Evolutionary conservation across 2,113 vertebrate species (phyloP), one percentile per base, ranked within the genome.

Genomic region (Passerina amoena): DNA sequence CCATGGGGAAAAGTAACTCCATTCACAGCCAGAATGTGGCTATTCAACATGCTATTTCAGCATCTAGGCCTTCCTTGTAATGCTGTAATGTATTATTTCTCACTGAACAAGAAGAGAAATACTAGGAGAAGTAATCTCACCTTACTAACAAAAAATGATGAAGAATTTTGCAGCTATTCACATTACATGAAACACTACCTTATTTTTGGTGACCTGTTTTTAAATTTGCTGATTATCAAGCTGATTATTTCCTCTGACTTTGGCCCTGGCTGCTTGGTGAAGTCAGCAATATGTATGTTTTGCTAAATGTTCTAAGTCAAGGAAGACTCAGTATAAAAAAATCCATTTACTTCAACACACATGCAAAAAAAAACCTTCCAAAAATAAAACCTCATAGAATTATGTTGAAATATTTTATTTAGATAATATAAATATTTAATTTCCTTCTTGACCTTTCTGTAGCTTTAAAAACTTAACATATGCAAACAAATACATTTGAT

Each of bases 291-390:
- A 97, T 95, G 31, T 82, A 56, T 80, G 51, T 40, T 88, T 72
- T 68, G 37, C 44, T 93, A 87, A 92, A 20, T 83, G 16, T 84
- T 33, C 64, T 63, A 77, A 93, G 51, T 20, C 84, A 94, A 94
- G 66, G 88, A 94, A 93, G 87, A 97, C 57, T 90, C 75, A 66
- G 60, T 71, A 91, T 92, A 80, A 86, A 97, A 57, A 95, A 95
- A 92, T 89, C n/a, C 23, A 86, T 94, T 96, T 95, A 86, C 84
- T 97, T 96, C 81, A 97, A 68, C 68, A 97, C 14, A 94, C 5
- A 28, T 37, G 66, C 15, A 92, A 94, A 94, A 25, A 76, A 35
- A 23, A 2, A 4, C 2, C 2, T 44, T 47, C 61, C 4, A 54
- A 22, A 72, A 80, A 47, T 19, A 56, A 88, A 54, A 30, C 14